Percentiles rank a stretch among this genome's conserved stretches.
phyloP scores from a whole-genome alignment of 64 coral and sea anemone species.

The Hydrozoanthus tunicans region DNA sequence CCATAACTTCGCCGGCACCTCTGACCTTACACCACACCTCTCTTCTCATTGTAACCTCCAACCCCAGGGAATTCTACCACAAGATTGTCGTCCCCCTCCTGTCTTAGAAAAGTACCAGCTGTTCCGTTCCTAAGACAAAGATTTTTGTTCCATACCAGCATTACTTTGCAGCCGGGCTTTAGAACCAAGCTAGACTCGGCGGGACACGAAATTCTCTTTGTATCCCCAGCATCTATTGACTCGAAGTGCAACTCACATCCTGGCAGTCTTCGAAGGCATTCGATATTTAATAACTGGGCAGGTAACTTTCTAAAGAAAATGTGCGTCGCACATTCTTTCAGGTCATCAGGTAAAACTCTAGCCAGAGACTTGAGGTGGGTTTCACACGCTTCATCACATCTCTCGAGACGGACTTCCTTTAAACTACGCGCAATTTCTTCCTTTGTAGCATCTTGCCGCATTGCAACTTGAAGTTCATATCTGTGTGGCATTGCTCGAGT shows the following conservation, averaged over 20 bases:
- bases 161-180: background rate
- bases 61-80: background rate
- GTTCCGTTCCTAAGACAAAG: background rate
- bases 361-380: background rate
- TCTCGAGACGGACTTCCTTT: background rate
- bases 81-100: background rate
- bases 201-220: background rate
- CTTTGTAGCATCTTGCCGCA: background rate
- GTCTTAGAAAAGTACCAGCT: background rate
- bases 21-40: background rate
- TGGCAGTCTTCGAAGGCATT: background rate
- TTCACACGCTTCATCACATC: background rate
- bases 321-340: background rate
- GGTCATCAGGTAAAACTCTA: background rate
- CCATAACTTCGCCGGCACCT: slow-evolving; percentile 5
- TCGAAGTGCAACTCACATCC: background rate
- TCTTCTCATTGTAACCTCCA: background rate
- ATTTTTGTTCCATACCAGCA: background rate
- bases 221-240: background rate
- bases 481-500: background rate
- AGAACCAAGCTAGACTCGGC: background rate
- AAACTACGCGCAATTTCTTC: background rate
- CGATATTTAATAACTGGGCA: background rate
- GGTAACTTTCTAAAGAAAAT: slow-evolving; percentile 14
- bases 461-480: background rate